Evolutionary conservation across 2,888 invertebrate species (phyloP), one percentile per base, ranked within the genome.

Genomic region (Himalopsyche japonica): DNA sequence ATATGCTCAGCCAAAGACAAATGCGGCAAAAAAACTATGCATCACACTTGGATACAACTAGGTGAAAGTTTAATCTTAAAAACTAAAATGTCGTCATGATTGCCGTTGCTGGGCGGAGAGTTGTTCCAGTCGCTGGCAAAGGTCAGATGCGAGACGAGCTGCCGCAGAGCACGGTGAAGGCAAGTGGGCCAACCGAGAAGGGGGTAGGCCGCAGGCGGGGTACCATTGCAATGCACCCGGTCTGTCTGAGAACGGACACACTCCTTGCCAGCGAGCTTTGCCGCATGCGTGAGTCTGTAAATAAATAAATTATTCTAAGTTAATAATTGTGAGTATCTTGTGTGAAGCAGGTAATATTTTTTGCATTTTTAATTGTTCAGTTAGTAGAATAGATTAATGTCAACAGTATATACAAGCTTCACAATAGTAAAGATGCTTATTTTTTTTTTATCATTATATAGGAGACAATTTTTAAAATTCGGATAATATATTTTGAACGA

Each of bases 221-320:
- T 81, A 85, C 12, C 78, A 43, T 81, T 86, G 86, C 27, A 79
- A 64, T 15, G 37, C 30, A 6, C 49, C 30, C n/a, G 86, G 84
- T n/a, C 79, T 32, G 20, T 81, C 82, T 10, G 84, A 85, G 64
- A 84, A 27, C 0, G 80, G 79, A 89, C 95, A 95, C 87, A 94
- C 93, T 78, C 95, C 95, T 88, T 93, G 91, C 95, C 95, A 95
- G 88, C 94, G 93, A 86, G 95, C 95, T 90, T 95, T 95, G 86
- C 94, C 93, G 88, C 93, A 93, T 82, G 95, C 93, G 89, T 95
- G 95, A 78, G 95, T 95, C 95, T 95, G 91, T 83, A 93, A 89
- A 82, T 79, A 87, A 84, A 87, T 87, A 12, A 43, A 10, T 7
- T 1, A 37, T 5, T 37, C 37, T 8, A 37, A 37, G 6, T 37